phyloP scores from a whole-genome alignment of 2,797 vertebrate species.

The Kryptopterus vitreolus region DNA sequence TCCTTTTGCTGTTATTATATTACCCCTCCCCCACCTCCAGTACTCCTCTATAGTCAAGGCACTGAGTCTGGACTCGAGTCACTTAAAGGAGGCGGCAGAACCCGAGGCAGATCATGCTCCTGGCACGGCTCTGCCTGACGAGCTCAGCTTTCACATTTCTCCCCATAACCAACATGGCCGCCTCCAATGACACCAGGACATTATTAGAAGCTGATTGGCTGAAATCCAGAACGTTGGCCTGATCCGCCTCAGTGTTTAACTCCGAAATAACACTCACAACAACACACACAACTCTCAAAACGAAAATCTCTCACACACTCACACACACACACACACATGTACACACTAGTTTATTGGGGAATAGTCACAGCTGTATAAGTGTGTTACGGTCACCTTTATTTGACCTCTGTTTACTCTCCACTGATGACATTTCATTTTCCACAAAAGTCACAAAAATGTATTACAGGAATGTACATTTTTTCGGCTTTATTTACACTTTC shows the following conservation, averaged over 20 bases:
- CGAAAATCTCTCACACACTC: not conserved
- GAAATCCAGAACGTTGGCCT: conserved; percentile 64
- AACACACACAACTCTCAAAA: not conserved
- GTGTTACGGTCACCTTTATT: conserved; percentile 69
- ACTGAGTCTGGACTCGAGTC: not conserved
- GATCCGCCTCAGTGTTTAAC: conserved; percentile 33
- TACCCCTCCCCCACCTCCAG: not conserved
- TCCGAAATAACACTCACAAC: conserved; percentile 29
- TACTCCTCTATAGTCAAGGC: not conserved
- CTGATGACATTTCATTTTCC: conserved; percentile 13
- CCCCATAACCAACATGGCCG: conserved; percentile 68
- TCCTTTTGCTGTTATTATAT: not conserved
- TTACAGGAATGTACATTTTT: not conserved
- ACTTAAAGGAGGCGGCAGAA: not conserved
- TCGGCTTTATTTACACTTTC: not conserved
- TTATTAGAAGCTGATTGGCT: conserved; percentile 77
- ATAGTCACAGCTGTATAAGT: not conserved
- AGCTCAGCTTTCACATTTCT: conserved; percentile 73
- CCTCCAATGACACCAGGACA: conserved; percentile 69
- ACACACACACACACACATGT: not conserved
- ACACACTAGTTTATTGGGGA: not conserved
- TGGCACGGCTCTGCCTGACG: conserved; percentile 32
- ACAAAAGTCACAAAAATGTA: conserved; percentile 1
- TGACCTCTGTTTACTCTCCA: conserved; percentile 68
- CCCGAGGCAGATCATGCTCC: not conserved